phyloP scores from a whole-genome alignment of 2,797 vertebrate genomes.

The Coccyzus lansbergi region DNA sequence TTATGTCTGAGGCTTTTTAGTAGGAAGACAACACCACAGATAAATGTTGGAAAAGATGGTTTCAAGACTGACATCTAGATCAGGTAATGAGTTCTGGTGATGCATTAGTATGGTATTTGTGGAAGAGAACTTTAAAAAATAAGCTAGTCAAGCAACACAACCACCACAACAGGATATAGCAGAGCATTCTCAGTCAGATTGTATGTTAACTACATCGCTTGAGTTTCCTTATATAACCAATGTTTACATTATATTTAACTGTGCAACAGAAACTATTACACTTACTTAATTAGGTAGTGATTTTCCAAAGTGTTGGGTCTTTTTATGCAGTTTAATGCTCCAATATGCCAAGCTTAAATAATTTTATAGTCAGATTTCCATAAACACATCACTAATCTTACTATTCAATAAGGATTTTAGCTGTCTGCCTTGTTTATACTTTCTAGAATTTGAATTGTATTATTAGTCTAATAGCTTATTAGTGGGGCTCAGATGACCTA shows the following conservation, averaged over 20 bases:
- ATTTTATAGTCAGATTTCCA: not conserved
- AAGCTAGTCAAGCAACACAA: not conserved
- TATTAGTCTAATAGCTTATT: constrained; percentile 41
- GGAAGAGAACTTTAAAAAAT: not conserved
- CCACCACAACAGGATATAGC: not conserved
- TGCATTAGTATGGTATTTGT: not conserved
- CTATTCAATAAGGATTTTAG: not conserved
- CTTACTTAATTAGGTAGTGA: not conserved
- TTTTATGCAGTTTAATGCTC: not conserved
- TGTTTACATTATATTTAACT: not conserved
- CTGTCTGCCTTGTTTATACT: constrained; percentile 29
- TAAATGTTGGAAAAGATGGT: too few species aligned
- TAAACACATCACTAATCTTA: constrained; percentile 21
- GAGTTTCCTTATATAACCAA: not conserved
- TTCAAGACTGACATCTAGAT: too few species aligned
- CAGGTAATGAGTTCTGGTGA: not conserved
- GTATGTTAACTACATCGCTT: not conserved
- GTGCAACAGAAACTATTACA: not conserved
- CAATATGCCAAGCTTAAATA: not conserved
- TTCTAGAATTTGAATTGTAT: constrained; percentile 56
- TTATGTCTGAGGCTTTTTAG: not conserved
- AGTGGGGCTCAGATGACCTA: constrained; percentile 49
- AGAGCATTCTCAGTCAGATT: not conserved
- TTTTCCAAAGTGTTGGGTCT: not conserved
- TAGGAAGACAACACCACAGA: too few species aligned